Evolutionary conservation across 2,888 invertebrate genomes (phyloP), one percentile per base, ranked within the genome.

Genomic region (Andricus quercusramuli): DNA sequence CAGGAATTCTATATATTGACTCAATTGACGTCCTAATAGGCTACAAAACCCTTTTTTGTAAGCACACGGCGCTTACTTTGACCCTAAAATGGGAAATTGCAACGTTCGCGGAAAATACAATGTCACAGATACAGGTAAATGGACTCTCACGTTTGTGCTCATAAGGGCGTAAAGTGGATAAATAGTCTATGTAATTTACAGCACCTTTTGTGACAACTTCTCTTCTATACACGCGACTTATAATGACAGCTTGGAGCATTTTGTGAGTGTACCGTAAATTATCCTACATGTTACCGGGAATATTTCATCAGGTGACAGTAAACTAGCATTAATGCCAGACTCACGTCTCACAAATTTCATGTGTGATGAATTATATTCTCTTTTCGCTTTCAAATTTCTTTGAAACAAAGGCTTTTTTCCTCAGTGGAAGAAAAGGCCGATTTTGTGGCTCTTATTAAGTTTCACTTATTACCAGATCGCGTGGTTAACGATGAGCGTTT

Each of bases 221-320:
- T 44, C 68, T 68, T 68, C 6, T 68, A 68, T 22, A 44, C 29
- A n/a, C 74, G 32, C 13, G 32, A 56, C 74, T 56, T 25, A 37
- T 56, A 74, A 51, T 74, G 37, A 74, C 56, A 74, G 56, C 56
- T 74, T 51, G 25, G 56, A 56, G 74, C 74, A 74, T 56, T 74
- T 56, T 74, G n/a, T 74, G 32, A 47, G 70, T 17, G 70, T 29
- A 70, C 70, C 83, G 85, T 87, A 88, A 87, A 87, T 87, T 87
- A 88, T 88, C 82, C 86, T 79, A 81, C 87, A 83, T 84, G 83
- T 87, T 85, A 87, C 86, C 83, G 83, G 82, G 87, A 85, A 87
- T 87, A 87, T 88, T 87, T 88, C 87, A 87, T 80, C 67, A 83
- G 83, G 87, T 87, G 87, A 87, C 88, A 85, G 87, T 87, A 88